These are phyloP conservation scores for Octomys mimax DNA, from an alignment of 2,797 vertebrate genomes.

Conservation along the genomic window DNA sequence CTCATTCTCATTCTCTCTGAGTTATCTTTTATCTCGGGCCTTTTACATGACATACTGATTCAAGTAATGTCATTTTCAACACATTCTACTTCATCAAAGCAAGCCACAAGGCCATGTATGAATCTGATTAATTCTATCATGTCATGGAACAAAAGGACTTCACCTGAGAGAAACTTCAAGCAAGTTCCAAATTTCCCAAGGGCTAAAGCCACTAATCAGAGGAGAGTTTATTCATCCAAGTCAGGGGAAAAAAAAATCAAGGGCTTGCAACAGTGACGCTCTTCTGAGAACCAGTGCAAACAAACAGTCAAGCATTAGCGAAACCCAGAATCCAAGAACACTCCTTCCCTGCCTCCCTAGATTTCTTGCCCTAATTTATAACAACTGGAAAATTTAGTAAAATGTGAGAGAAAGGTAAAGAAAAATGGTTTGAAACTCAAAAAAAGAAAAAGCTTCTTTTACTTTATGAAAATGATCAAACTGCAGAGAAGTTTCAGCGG, in stretches of 20 bases:
- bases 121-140: too few relatives aligned
- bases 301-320: background rate
- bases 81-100: background rate
- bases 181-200: background rate
- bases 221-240: background rate
- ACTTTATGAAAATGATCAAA: background rate
- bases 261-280: fast-evolving
- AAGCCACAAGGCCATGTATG: background rate
- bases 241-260: background rate
- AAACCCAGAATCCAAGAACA: background rate
- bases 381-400: background rate
- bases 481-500: background rate
- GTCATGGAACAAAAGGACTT: background rate
- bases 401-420: background rate
- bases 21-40: background rate
- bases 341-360: fast-evolving
- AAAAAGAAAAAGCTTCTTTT: background rate
- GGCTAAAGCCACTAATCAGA: background rate
- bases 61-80: background rate
- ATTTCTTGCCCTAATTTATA: background rate
- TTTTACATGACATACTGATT: background rate
- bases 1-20: background rate
- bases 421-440: background rate
- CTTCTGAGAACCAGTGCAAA: background rate
- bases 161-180: background rate